Conservation (phyloP, 2,888 invertebrate species). For the Lordiphosa andalusiaca region DNA sequence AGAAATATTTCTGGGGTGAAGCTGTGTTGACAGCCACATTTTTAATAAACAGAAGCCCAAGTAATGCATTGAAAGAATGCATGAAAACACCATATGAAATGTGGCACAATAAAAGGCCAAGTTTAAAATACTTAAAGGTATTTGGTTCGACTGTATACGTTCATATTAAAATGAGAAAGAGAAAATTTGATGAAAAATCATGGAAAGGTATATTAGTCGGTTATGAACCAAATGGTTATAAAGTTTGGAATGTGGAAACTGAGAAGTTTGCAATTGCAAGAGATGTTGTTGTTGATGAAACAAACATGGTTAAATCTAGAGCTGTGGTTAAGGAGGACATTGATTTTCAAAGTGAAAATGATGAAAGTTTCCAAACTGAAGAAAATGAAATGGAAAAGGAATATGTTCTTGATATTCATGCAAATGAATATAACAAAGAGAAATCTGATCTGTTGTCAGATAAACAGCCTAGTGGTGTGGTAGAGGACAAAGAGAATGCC, state of each 20-base stretch:
- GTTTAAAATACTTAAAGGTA: slow-evolving; percentile 35
- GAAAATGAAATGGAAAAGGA: background rate
- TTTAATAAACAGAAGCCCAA: slow-evolving; percentile 1
- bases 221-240: slow-evolving; percentile 29
- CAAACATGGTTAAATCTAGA: background rate
- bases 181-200: slow-evolving; percentile 48
- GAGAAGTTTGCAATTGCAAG: slow-evolving; percentile 25
- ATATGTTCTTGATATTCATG: background rate
- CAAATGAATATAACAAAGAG: background rate
- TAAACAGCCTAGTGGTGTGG: slow-evolving; percentile 7
- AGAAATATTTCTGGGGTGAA: slow-evolving; percentile 4
- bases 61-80: slow-evolving; percentile 3
- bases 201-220: slow-evolving; percentile 29
- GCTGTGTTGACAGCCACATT: slow-evolving; percentile 3
- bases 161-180: slow-evolving; percentile 30
- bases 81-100: slow-evolving; percentile 5
- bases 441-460: slow-evolving; percentile 4
- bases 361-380: slow-evolving; percentile 6
- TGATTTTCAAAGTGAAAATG: background rate
- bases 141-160: slow-evolving; percentile 41
- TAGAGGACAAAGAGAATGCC: slow-evolving; percentile 3
- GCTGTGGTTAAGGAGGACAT: background rate
- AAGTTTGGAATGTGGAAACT: slow-evolving; percentile 26
- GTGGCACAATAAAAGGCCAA: slow-evolving; percentile 1
- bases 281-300: slow-evolving; percentile 31